Evolutionary conservation across 2,797 vertebrate species (phyloP).

Genomic region (Danio choprae): DNA sequence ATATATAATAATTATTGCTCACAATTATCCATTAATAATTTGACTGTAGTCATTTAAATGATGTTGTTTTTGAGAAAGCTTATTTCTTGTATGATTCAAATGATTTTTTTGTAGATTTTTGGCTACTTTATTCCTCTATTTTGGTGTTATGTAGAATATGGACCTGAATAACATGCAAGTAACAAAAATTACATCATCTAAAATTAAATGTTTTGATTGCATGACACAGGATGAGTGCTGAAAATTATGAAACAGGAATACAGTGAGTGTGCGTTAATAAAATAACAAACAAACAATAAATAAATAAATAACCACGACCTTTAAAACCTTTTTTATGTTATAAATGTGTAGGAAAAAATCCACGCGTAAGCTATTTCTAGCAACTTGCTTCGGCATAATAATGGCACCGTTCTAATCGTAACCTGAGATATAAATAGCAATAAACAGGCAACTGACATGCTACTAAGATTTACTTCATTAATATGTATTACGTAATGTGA

Average conservation of each 20-base stretch:
- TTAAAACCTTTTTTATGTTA: background rate
- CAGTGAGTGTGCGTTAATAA: too few species aligned
- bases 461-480: background rate
- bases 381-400: conserved; percentile 13
- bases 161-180: background rate
- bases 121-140: background rate
- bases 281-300: too few species aligned
- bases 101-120: background rate
- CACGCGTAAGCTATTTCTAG: background rate
- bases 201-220: background rate
- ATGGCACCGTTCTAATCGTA: conserved; percentile 15
- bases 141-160: background rate
- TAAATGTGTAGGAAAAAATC: background rate
- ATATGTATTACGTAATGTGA: conserved; percentile 2
- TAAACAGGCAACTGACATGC: background rate
- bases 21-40: background rate
- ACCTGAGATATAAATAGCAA: conserved; percentile 16
- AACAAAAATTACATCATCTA: too few species aligned
- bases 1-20: background rate
- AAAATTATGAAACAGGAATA: background rate
- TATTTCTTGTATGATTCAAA: too few species aligned
- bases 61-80: too few species aligned
- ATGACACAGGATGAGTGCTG: background rate
- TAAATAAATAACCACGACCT: background rate
- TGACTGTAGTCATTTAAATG: background rate